Percentiles rank a stretch among this genome's conserved stretches.
Conservation (phyloP, 2,113 vertebrate genomes). For the Phaetusa simplex region DNA sequence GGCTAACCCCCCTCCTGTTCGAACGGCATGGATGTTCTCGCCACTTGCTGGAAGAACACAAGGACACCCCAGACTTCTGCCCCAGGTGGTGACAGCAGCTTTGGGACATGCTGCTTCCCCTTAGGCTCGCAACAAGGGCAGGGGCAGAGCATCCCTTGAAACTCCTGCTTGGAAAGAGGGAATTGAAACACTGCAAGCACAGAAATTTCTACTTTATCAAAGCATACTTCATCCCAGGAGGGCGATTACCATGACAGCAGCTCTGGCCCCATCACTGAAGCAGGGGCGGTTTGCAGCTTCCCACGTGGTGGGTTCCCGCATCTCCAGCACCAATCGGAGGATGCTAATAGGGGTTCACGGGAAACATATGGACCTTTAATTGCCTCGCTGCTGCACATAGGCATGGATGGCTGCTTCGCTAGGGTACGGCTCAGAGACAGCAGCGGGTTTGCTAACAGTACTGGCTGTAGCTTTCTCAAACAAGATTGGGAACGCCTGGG, state of each 20-base stretch:
- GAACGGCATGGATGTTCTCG: background rate
- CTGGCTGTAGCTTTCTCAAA: background rate
- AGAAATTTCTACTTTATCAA: background rate
- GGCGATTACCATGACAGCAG: fast-evolving
- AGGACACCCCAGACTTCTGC: background rate
- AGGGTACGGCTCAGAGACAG: fast-evolving
- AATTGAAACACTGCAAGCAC: background rate
- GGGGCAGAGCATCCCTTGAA: background rate
- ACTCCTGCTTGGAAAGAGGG: background rate
- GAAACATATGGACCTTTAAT: background rate
- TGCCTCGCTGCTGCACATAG: background rate
- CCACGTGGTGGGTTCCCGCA: background rate
- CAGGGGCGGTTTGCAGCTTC: background rate
- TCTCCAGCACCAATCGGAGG: background rate
- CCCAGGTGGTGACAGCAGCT: background rate
- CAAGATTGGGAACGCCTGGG: background rate
- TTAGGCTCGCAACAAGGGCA: background rate
- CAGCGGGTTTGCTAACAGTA: fast-evolving
- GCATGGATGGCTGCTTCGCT: background rate
- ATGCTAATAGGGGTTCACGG: background rate
- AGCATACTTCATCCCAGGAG: background rate
- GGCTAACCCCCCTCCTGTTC: background rate
- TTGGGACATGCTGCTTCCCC: background rate
- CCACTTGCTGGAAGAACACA: background rate
- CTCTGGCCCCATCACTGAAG: background rate